Conservation (phyloP, 2,113 vertebrate genomes). For the Onychorhynchus coronatus region DNA sequence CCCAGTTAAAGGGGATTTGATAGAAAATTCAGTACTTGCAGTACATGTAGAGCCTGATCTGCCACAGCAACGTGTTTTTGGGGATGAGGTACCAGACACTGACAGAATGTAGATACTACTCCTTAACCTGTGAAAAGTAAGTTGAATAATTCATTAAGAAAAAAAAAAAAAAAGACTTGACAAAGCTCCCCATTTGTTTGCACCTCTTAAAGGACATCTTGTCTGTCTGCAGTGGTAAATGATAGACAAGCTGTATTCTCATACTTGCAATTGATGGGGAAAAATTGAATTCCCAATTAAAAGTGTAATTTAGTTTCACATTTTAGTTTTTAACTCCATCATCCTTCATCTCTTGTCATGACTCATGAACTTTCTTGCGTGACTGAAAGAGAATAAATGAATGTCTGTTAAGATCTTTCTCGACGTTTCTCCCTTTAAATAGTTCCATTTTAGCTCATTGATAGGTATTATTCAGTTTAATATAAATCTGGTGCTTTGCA, state of each 20-base stretch:
- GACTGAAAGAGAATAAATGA: slow-evolving; percentile 1
- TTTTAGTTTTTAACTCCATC: slow-evolving; percentile 51
- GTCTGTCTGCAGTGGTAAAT: not conserved
- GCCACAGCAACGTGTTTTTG: not conserved
- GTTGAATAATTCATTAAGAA: slow-evolving; percentile 2
- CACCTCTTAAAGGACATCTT: not conserved
- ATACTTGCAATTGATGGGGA: not conserved
- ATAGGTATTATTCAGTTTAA: not conserved
- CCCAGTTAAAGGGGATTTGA: not conserved
- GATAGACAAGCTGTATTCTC: not conserved
- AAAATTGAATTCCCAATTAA: slow-evolving; percentile 45
- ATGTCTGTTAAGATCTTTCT: slow-evolving; percentile 1
- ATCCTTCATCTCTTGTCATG: slow-evolving; percentile 18
- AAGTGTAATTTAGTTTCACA: slow-evolving; percentile 45
- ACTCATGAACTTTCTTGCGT: slow-evolving; percentile 39
- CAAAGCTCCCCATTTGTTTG: not conserved
- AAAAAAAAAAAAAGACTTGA: not conserved
- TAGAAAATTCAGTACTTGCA: not conserved
- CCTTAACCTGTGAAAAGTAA: not conserved
- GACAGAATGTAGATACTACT: not conserved
- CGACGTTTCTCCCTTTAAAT: not conserved
- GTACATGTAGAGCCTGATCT: not conserved
- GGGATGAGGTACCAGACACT: not conserved
- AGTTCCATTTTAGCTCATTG: slow-evolving; percentile 16
- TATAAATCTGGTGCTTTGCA: not conserved